Base-by-base conservation (phyloP, 2,113 vertebrate genomes). In the Grantiella picta region DNA sequence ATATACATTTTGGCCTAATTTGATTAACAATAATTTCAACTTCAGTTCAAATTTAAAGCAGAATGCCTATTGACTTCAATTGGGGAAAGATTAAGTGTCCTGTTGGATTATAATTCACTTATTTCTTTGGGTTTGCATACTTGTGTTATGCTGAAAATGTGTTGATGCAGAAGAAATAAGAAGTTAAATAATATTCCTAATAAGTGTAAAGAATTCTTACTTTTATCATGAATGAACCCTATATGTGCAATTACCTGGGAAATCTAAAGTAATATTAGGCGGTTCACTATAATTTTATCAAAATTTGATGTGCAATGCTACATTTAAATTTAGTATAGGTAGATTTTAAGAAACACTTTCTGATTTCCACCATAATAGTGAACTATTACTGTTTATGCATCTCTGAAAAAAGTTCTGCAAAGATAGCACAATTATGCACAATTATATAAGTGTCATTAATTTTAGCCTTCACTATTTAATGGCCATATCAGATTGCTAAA, bases 401-500 rank as follows among this genome's bases (percentile, higher is more conserved):
- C 65, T 77, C 79, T 83, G 93, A 86, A 91, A 94, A 96, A 95
- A 92, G 70, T 95, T 95, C 82, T 91, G 75, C 53, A 84, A 94
- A 94, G 93, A 97, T 47, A 71, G 91, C 56, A 61, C 50, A 96
- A 91, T 96, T 96, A 96, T 24, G 87, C 31, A 72, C 70, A 96
- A 96, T 97, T 98, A 96, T 82, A 95, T 85, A 96, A 93, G 54
- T 71, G 93, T 93, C 25, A 71, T 81, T 88, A 94, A 96, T 81
- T 91, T 83, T 38, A 28, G 82, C 87, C 87, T 95, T 96, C 82
- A 87, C 57, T 94, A 96, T 91, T 96, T 96, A 97, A 98, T 95
- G 85, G 87, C 52, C 79, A 60, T 93, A 97, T 97, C 92, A 96
- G 87, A 97, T 92, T 95, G 81, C 86, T 96, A 95, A 95, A 97